Conservation (phyloP, 2,113 vertebrate species). For the Forbesichthys papilliferus region DNA sequence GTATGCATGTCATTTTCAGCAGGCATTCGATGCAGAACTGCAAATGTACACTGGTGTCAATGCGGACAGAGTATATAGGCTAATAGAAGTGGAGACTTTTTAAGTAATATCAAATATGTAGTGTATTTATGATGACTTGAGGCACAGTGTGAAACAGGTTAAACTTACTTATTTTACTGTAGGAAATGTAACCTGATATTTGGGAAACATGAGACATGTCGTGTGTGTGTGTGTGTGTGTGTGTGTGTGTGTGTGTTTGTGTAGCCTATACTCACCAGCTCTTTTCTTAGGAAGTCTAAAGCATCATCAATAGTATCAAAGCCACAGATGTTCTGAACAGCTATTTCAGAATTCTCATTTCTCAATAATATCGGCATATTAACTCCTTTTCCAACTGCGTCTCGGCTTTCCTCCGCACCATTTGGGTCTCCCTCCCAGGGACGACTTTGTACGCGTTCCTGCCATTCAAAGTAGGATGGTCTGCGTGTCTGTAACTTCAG, state of each 20-base stretch:
- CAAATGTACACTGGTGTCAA: neutral
- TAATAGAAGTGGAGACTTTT: too few species aligned
- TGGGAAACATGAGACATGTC: neutral
- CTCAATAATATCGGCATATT: slow-evolving; percentile 30
- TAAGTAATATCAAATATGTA: too few species aligned
- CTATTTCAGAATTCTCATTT: slow-evolving; percentile 35
- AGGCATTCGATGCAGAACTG: slow-evolving; percentile 4
- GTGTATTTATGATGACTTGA: neutral
- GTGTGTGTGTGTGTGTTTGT: neutral
- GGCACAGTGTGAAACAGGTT: neutral
- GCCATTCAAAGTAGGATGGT: slow-evolving; percentile 91
- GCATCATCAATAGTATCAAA: slow-evolving; percentile 85
- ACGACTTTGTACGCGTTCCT: slow-evolving; percentile 80
- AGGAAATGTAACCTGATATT: neutral
- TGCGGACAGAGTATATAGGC: neutral
- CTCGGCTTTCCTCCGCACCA: slow-evolving; percentile 1
- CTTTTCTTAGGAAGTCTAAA: slow-evolving; percentile 86
- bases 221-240: neutral
- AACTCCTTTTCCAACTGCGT: slow-evolving; percentile 13
- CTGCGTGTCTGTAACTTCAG: slow-evolving; percentile 89
- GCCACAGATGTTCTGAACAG: slow-evolving; percentile 78
- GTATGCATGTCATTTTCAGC: neutral
- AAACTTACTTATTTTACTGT: neutral
- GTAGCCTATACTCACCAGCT: slow-evolving; percentile 83
- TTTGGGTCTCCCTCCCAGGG: slow-evolving; percentile 68